These are phyloP conservation scores for Coendou prehensilis DNA, from an alignment of 2,797 vertebrate genomes.

Conservation along the genomic window DNA sequence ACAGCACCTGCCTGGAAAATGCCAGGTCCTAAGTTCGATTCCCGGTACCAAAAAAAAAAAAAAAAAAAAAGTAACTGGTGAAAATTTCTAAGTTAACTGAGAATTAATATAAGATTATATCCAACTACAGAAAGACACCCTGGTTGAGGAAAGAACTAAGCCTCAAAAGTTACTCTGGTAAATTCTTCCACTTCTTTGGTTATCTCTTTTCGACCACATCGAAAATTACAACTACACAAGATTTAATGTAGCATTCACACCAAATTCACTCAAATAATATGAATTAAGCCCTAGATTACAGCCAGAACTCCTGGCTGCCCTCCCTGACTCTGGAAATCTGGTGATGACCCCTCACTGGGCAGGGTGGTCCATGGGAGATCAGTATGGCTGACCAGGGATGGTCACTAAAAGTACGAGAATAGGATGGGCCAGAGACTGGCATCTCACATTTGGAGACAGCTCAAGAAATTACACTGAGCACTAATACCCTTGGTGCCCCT, in stretches of 20 bases:
- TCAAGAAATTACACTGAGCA: not conserved
- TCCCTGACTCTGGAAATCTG: not conserved
- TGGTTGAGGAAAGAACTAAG: not conserved
- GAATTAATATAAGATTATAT: not conserved
- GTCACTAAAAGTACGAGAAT: not conserved
- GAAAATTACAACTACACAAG: not conserved
- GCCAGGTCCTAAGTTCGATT: too few species aligned
- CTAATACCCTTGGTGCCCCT: not conserved
- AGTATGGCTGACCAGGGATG: not conserved
- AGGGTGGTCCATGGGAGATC: not conserved
- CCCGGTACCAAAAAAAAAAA: too few species aligned
- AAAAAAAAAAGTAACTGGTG: not conserved
- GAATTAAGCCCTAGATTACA: not conserved
- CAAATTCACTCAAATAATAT: accelerated
- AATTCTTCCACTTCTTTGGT: not conserved
- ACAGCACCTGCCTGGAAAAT: too few species aligned
- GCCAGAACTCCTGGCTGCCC: too few species aligned
- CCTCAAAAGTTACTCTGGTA: not conserved
- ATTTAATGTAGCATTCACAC: not conserved
- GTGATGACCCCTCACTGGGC: not conserved
- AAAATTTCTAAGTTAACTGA: not conserved
- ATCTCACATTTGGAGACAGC: not conserved
- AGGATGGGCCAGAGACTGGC: not conserved
- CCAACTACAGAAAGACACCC: not conserved
- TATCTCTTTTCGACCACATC: not conserved